These are phyloP conservation scores for Mylabris sibirica DNA, from an alignment of 2,888 invertebrate genomes.

Conservation along the genomic window DNA sequence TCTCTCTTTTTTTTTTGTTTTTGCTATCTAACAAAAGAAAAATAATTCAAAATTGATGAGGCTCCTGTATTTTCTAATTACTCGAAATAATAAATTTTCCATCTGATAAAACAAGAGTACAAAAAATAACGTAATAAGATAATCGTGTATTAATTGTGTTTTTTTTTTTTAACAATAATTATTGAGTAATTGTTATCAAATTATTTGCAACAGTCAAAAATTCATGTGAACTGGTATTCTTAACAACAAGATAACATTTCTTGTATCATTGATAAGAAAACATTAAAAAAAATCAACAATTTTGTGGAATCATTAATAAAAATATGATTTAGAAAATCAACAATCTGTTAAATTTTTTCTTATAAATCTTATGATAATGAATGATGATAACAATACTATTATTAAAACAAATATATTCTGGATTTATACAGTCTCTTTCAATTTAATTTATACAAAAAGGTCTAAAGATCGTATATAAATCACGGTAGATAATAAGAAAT, in stretches of 20 bases:
- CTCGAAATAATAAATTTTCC: no score
- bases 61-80: no score
- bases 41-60: no score
- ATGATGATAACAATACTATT: neutral
- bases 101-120: no score
- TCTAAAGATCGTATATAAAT: neutral
- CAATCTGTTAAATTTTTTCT: neutral
- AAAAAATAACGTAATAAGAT: no score
- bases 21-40: no score
- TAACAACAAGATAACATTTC: conserved; percentile 1
- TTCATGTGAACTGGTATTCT: neutral
- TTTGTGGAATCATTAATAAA: neutral
- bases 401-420: neutral
- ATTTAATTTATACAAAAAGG: neutral
- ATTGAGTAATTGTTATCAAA: neutral
- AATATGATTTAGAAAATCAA: neutral
- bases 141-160: no score
- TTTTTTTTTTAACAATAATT: neutral
- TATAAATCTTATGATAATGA: no score
- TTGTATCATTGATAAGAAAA: neutral
- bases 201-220: neutral
- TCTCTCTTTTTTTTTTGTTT: no score
- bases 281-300: neutral
- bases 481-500: neutral
- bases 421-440: neutral